Conservation (phyloP, 2,113 vertebrate genomes). For the Brachirus orientalis region DNA sequence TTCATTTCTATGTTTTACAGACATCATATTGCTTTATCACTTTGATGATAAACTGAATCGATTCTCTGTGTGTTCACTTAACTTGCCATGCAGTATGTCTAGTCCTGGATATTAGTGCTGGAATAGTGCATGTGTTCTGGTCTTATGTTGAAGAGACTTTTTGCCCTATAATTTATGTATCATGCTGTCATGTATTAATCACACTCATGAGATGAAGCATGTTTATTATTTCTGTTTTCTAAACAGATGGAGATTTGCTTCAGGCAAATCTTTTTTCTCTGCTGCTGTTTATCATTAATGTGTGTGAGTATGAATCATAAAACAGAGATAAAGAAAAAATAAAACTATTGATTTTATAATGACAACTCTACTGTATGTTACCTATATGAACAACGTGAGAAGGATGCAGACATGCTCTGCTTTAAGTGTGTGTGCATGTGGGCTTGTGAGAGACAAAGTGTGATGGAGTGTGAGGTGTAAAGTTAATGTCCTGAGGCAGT, state of each 20-base stretch:
- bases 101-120: neutral
- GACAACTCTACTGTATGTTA: neutral
- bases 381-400: neutral
- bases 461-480: conserved; percentile 51
- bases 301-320: neutral
- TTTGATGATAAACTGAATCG: neutral
- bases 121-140: too few relatives aligned
- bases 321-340: neutral
- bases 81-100: neutral
- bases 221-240: conserved; percentile 17
- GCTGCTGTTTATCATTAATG: conserved; percentile 1
- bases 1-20: neutral
- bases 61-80: neutral
- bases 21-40: neutral
- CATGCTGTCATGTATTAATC: conserved; percentile 30
- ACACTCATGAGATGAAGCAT: conserved; percentile 13
- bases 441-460: neutral
- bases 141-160: neutral
- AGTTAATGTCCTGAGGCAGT: conserved; percentile 65
- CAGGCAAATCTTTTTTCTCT: neutral
- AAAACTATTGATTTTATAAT: neutral
- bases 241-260: conserved; percentile 15
- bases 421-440: neutral
- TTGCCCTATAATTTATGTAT: conserved; percentile 18
- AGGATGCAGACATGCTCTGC: neutral